Base-by-base conservation (phyloP, 2,888 invertebrate genomes). In the Acronicta alni region DNA sequence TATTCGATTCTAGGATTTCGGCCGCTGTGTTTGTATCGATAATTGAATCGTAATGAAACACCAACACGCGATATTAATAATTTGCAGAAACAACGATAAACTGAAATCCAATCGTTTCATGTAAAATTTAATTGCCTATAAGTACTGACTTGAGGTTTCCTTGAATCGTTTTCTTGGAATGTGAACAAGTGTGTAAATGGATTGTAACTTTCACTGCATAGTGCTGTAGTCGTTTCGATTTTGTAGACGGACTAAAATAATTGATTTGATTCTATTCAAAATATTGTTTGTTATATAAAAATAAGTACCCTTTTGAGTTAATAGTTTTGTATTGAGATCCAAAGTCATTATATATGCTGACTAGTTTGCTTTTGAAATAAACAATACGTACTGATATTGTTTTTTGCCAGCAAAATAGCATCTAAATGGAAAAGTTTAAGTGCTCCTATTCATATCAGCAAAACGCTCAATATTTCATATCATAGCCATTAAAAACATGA, bases 391-490 rank as follows among this genome's bases (percentile, higher is more conserved):
- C n/a, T 4, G 4, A n/a, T 10, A 3, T 10, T 12, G 30, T 12
- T 30, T 30, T 3, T 30, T 12, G 30, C 30, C 3, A 30, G 0
- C 3, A 30, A 30, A 41, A 49, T 14, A 41, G 6, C 15, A 39
- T 16, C 39, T 39, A 49, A 57, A 26, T 26, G 15, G 10, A 26
- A 16, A 44, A 62, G 10, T 41, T 51, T 56, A 70, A 70, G 64
- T 73, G 67, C 39, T 42, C 26, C 59, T 41, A 71, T 67, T 74
- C 54, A 67, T 43, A 49, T 42, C 14, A 26, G 8, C 52, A 6
- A 53, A 54, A 55, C 35, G 35, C 42, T 59, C 53, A 48, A 65
- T 68, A 58, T 67, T 67, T 61, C 60, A 65, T 42, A 57, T 37
- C 38, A 39, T 44, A 49, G 4, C 53, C 61, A 59, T 58, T 57